Percentiles rank a stretch among this genome's conserved stretches.
These are phyloP conservation scores for Macroramphosus scolopax DNA, from an alignment of 2,797 vertebrate genomes.

Conservation along the genomic window DNA sequence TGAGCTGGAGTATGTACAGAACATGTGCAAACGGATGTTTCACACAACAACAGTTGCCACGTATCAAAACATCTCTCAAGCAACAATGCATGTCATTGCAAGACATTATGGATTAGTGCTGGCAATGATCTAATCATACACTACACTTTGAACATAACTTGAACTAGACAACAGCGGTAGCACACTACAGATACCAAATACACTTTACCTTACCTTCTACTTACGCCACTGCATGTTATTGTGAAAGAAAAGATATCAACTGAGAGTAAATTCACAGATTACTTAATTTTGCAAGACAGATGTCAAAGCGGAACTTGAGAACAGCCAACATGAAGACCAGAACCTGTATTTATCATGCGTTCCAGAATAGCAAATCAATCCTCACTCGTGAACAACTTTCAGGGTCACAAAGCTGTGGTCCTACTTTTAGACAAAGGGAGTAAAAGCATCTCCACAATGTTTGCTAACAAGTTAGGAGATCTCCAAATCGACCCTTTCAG, in stretches of 20 bases:
- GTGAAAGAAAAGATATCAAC: constrained; percentile 68
- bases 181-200: constrained; percentile 64
- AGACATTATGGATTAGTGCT: constrained; percentile 61
- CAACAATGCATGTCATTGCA: constrained; percentile 67
- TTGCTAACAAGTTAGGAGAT: too few relatives aligned
- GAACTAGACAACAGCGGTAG: constrained; percentile 67
- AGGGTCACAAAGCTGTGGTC: too few relatives aligned
- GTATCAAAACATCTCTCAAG: constrained; percentile 66
- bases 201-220: constrained; percentile 68
- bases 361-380: too few relatives aligned
- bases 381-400: too few relatives aligned
- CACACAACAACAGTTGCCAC: constrained; percentile 62
- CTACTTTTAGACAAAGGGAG: too few relatives aligned
- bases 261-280: constrained; percentile 49
- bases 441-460: too few relatives aligned
- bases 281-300: constrained; percentile 24
- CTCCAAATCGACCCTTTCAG: too few relatives aligned
- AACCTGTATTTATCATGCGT: background rate
- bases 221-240: constrained; percentile 72
- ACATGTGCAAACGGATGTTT: constrained; percentile 52
- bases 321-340: constrained; percentile 9
- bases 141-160: constrained; percentile 60
- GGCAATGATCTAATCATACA: constrained; percentile 66
- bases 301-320: constrained; percentile 22
- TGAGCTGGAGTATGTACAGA: constrained; percentile 9